A percentile compares a stretch with the other conserved stretches of the same genome.
phyloP scores from a whole-genome alignment of 2,888 invertebrate species.

The Hypomecis atomaria region DNA sequence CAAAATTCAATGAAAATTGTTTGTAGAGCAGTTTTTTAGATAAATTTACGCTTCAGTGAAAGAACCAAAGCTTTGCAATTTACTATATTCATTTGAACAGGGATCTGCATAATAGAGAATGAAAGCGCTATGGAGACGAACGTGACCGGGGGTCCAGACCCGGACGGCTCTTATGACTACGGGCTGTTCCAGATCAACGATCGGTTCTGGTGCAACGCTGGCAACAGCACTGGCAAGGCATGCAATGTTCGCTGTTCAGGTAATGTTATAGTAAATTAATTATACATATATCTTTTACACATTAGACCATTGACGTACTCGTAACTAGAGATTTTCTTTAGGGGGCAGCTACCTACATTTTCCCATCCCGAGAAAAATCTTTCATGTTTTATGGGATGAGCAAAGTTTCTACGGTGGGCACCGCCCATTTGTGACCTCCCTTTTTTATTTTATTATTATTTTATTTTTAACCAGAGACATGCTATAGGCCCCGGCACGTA shows the following conservation, averaged over 20 bases:
- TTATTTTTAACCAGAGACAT: no score
- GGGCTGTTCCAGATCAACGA: conserved; percentile 76
- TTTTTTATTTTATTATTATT: no score
- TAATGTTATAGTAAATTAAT: conserved; percentile 36
- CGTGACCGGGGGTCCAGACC: conserved; percentile 71
- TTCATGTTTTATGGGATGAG: no score
- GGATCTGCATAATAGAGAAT: conserved; percentile 80
- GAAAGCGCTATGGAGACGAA: conserved; percentile 80
- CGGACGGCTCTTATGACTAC: conserved; percentile 74
- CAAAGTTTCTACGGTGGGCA: no score
- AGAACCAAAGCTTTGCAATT: not conserved
- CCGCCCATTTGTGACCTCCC: no score
- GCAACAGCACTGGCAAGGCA: conserved; percentile 57
- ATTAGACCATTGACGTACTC: no score
- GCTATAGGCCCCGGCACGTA: no score
- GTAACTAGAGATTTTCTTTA: no score
- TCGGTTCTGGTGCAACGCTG: conserved; percentile 66
- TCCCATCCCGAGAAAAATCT: no score
- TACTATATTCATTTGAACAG: conserved; percentile 46
- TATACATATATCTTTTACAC: no score
- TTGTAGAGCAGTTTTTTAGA: not conserved
- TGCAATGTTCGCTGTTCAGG: conserved; percentile 68
- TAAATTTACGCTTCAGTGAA: not conserved
- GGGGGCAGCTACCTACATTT: no score
- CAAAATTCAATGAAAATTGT: not conserved